Evolutionary conservation across 1,140 invertebrate genomes (phyloP), one percentile per base, ranked within the genome.

Genomic region (Drosophila eugracilis): DNA sequence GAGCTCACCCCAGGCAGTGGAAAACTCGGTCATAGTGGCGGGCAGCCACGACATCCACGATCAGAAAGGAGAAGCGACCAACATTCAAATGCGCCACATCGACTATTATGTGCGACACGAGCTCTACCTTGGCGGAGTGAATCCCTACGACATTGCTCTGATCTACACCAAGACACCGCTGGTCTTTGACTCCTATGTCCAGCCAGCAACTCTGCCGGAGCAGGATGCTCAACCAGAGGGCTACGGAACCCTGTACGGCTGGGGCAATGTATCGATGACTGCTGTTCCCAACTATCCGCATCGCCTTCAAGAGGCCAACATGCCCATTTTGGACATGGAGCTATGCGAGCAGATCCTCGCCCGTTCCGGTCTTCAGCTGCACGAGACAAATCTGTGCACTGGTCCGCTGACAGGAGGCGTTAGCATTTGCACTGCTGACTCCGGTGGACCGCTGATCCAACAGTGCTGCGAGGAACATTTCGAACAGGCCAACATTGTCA

Each of bases 141-240:
- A 91, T 39, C 92, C 92, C 19, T 93, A 93, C 59, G 94, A 94
- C 42, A 93, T 94, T 15, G 93, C 93, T 0, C 49, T 94, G 5
- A 92, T 94, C 49, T 90, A 91, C 4, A 91, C 93, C 19, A 93
- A 93, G 59, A 70, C 79, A 2, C 84, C 90, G 2, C 71, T 91
- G 24, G 44, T 55, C 44, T 91, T 91, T 19, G 79, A 76, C 30
- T 19, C 77, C 19, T 91, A 90, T 50, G 92, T 94, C 0, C 90
- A 92, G 5, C 83, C 92, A 0, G 91, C 92, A 5, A 70, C 78
- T 0, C 32, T 93, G 24, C 93, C 93, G 0, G 86, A 91, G 66
- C 90, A 92, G 26, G 92, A 92, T 42, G 75, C 75, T 0, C 67
- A 92, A 1, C 93, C 93, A 0, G 55, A 76, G 10, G 92, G 93